These are phyloP conservation scores for Asarcornis scutulata DNA, from an alignment of 2,113 vertebrate genomes.

Conservation along the genomic window DNA sequence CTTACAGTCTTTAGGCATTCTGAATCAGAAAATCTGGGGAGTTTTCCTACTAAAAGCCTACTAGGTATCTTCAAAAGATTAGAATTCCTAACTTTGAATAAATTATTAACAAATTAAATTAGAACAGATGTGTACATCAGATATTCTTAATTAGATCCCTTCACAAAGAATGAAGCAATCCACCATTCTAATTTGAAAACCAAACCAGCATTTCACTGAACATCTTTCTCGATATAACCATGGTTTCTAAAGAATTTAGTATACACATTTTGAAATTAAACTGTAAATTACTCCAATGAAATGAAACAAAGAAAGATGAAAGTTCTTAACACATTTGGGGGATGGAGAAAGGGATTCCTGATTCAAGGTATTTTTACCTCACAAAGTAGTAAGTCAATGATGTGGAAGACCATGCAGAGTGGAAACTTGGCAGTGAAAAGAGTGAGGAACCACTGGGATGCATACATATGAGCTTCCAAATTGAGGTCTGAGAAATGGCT, in stretches of 20 bases:
- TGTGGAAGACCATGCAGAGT: conserved; percentile 99
- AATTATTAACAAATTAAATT: conserved; percentile 5
- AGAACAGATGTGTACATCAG: neutral
- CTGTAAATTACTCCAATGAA: neutral
- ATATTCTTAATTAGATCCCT: neutral
- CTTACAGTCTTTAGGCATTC: neutral
- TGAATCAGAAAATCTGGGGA: neutral
- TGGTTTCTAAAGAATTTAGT: neutral
- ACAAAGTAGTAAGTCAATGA: conserved; percentile 96
- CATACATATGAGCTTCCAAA: conserved; percentile 98
- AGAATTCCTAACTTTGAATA: neutral
- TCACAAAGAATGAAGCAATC: neutral
- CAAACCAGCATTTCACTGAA: neutral
- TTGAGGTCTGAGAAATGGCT: conserved; percentile 90
- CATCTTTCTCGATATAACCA: neutral
- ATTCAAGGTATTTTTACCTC: conserved; percentile 81
- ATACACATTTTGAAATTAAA: neutral
- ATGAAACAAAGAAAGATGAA: neutral
- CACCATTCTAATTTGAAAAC: neutral
- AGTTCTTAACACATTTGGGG: neutral
- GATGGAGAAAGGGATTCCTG: neutral
- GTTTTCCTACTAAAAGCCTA: neutral
- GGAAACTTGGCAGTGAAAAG: conserved; percentile 99
- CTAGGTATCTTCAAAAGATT: neutral
- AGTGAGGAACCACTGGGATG: conserved; percentile 98